Base-by-base conservation (phyloP, 2,113 vertebrate genomes). In the Pseudorasbora parva region DNA sequence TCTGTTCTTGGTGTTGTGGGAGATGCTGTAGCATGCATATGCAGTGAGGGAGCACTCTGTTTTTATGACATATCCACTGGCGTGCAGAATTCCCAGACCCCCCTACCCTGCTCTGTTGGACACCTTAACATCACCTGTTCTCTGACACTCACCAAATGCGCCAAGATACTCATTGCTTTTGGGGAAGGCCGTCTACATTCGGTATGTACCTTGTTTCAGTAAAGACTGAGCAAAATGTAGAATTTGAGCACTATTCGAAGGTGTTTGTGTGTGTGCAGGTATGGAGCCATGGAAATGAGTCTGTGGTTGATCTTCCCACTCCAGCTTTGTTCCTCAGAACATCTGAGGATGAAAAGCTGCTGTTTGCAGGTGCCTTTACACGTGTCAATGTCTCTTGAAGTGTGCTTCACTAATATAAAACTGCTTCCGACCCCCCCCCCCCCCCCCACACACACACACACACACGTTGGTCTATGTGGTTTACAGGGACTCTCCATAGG, bases 281-380 rank as follows among this genome's bases (percentile, higher is more conserved):
- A 68, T 94, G 91, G 23, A 79, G 75, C 0, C 62, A 89, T 1
- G 93, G 91, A 5, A 87, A 75, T 41, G 85, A 86, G 0, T 82
- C 90, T 0, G 83, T 89, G 0, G 69, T 87, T 14, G 90, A 94
- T 77, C 93, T 97, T 88, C 92, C 94, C 0, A 83, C 90, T 86
- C 69, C 89, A 1, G 90, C 94, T 12, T 87, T 89, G 41, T 91
- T 96, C 66, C 88, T 95, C 43, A 87, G 88, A 19, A 82, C 86
- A 0, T 92, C 94, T 19, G 92, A 94, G 12, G 94, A 96, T 5
- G 95, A 97, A 43, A 92, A 91, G 1, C 81, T 94, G 0, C 92
- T 96, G 0, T 89, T 94, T 0, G 92, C 95, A 95, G 96, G 95
- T 96, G 91, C 4, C 0, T 0, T n/a, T 57, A 17, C 10, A 0